Base-by-base conservation (phyloP, 1,140 invertebrate species). In the Drosophila leontia region DNA sequence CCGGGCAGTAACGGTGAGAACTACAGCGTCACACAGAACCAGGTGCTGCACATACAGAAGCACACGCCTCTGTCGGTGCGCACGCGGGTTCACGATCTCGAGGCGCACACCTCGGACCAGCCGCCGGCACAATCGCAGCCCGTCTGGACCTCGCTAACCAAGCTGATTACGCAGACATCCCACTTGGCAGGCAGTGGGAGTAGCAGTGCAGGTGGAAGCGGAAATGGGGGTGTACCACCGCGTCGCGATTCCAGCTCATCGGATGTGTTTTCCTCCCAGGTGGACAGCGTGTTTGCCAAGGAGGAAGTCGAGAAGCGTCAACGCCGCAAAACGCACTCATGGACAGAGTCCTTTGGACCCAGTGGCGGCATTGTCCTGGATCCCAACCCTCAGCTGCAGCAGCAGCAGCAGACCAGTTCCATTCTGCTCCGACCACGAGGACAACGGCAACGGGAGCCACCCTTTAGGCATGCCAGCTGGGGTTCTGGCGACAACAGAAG, bases 21-120 rank as follows among this genome's bases (percentile, higher is more conserved):
- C 39, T 98, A 98, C 92, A 97, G 96, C 91, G 97, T 98, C 9
- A 97, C 97, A 29, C 97, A 97, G 76, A 98, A 98, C 91, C 96
- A 97, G 93, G 97, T 97, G 67, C 95, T 98, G 34, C 95, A 97
- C 79, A 94, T 97, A 71, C 93, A 95, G 92, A 93, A 94, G 81
- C 91, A 94, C 88, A 88, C 90, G 47, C 91, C 93, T 57, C 51
- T 83, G 41, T 92, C 91, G 0, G 92, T 91, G 48, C 87, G 91
- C 26, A 92, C 90, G 37, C 79, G 88, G 62, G 85, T 92, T 26
- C 75, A 91, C 81, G 87, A 91, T 87, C 78, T 92, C 74, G 91
- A 92, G 77, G 78, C 81, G 47, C 78, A 92, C 74, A 72, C 77
- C 41, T 67, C 84, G 17, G 82, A 47, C 51, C 85, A 67, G 37